A percentile compares a stretch with the other conserved stretches of the same genome.
Evolutionary conservation across 2,888 invertebrate species (phyloP).

Genomic region (Cancer borealis): DNA sequence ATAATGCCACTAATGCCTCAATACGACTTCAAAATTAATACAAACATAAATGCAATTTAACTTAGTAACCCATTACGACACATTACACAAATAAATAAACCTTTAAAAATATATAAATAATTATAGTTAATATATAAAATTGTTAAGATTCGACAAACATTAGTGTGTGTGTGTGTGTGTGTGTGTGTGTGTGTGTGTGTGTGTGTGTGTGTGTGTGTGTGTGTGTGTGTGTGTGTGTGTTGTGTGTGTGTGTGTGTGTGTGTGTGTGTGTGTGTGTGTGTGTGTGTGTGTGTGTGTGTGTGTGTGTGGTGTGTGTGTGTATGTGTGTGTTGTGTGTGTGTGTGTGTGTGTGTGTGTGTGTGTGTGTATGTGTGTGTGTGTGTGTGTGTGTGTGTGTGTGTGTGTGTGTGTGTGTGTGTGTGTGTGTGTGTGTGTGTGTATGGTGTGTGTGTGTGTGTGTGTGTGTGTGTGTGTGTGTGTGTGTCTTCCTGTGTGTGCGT

Average conservation of each 20-base stretch:
- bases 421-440: too few relatives aligned
- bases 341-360: background rate
- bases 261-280: conserved; percentile 32
- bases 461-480: conserved; percentile 32
- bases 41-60: too few relatives aligned
- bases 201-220: conserved; percentile 11
- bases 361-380: conserved; percentile 13
- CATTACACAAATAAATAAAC: too few relatives aligned
- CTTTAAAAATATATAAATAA: too few relatives aligned
- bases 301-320: background rate
- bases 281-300: conserved; percentile 17
- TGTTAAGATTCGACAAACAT: background rate
- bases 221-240: too few relatives aligned
- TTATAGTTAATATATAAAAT: too few relatives aligned
- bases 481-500: conserved; percentile 7
- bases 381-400: conserved; percentile 23
- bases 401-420: conserved; percentile 29
- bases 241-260: conserved; percentile 35
- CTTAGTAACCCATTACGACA: too few relatives aligned
- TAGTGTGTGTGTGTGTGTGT: background rate
- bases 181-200: conserved; percentile 21
- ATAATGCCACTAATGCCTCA: too few relatives aligned
- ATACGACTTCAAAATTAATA: too few relatives aligned
- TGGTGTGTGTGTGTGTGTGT: conserved; percentile 35
- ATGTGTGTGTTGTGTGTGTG: too few relatives aligned